These are phyloP conservation scores for Mormyrops boulengeri DNA, from an alignment of 2,797 vertebrate species.

Conservation along the genomic window DNA sequence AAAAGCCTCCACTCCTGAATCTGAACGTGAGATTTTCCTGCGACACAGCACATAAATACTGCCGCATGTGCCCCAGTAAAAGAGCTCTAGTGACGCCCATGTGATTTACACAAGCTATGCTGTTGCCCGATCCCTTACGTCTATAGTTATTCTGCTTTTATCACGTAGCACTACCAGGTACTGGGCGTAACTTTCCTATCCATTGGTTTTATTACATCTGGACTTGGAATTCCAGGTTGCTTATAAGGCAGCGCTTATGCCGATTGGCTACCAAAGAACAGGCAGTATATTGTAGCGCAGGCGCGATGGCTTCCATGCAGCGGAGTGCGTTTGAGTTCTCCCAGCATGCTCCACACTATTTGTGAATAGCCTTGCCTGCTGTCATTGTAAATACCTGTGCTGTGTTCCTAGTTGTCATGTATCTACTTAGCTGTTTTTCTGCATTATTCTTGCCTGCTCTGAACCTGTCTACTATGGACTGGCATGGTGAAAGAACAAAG, in stretches of 20 bases:
- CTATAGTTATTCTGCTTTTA: no score
- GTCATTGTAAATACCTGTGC: neutral
- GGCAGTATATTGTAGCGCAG: neutral
- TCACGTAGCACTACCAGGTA: neutral
- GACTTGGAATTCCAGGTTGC: neutral
- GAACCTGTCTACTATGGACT: no score
- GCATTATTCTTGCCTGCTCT: no score
- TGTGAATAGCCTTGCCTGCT: neutral
- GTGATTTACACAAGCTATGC: neutral
- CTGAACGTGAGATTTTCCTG: neutral
- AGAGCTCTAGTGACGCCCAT: neutral
- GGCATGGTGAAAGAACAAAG: neutral
- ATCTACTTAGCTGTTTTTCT: neutral
- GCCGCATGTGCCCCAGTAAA: neutral
- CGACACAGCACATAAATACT: neutral
- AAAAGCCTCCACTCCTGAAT: neutral
- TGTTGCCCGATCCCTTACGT: neutral
- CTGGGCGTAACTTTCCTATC: neutral
- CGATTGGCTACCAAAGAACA: neutral
- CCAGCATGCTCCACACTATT: neutral
- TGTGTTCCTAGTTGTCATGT: neutral
- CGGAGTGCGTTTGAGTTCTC: neutral
- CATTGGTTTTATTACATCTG: neutral
- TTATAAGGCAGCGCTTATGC: neutral
- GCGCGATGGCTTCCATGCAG: no score